Percentiles rank a stretch among this genome's conserved stretches.
Evolutionary conservation across 2,888 invertebrate species (phyloP).

Genomic region (Drosophila nr. perissopoda): DNA sequence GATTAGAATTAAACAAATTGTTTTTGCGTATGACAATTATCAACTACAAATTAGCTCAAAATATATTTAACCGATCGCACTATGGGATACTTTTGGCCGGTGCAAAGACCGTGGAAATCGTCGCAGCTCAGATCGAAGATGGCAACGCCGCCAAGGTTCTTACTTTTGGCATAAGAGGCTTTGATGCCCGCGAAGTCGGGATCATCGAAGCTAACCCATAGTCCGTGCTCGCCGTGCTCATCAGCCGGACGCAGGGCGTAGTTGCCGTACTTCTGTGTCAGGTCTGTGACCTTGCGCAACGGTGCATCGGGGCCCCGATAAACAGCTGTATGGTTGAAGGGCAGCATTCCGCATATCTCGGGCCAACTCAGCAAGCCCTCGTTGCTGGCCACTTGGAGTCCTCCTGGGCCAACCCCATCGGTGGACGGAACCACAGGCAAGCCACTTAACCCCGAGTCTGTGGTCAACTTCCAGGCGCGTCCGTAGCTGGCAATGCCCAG

Average conservation of each 20-base stretch:
- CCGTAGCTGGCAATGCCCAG: constrained; percentile 90
- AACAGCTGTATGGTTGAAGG: constrained; percentile 87
- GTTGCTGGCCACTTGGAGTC: constrained; percentile 88
- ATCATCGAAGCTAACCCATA: constrained; percentile 94
- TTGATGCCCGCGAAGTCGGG: constrained; percentile 92
- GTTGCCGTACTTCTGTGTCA: constrained; percentile 91
- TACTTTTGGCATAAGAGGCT: constrained; percentile 89
- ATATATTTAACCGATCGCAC: constrained; percentile 90
- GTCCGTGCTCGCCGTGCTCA: constrained; percentile 88
- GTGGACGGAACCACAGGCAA: constrained; percentile 89
- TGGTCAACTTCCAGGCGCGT: constrained; percentile 91
- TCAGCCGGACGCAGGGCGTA: constrained; percentile 91
- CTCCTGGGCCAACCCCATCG: constrained; percentile 89
- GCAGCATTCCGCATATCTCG: constrained; percentile 91
- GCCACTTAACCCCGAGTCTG: constrained; percentile 90
- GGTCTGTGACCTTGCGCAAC: constrained; percentile 90
- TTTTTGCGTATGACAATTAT: constrained; percentile 11
- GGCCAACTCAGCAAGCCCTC: constrained; percentile 91
- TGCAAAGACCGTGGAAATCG: constrained; percentile 92
- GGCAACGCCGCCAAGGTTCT: constrained; percentile 91
- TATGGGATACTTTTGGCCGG: constrained; percentile 91
- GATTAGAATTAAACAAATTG: constrained; percentile 40
- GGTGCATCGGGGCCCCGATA: constrained; percentile 88
- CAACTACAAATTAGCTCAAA: constrained; percentile 36
- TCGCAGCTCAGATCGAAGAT: constrained; percentile 91